Conservation (phyloP, 2,113 vertebrate genomes). For the Myotis brandtii region DNA sequence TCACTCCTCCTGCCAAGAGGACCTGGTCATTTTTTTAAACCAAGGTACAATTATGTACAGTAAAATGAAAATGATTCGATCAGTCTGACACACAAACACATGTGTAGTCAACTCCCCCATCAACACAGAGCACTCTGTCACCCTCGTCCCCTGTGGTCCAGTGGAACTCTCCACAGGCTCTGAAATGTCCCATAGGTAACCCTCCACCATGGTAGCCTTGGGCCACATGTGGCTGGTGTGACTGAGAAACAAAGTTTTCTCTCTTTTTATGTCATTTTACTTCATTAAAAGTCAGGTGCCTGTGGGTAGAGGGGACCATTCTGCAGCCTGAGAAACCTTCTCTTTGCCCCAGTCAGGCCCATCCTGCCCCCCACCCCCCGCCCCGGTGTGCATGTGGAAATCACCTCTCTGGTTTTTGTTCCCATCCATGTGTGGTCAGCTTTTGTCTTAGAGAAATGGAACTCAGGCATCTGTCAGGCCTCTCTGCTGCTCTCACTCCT, state of each 20-base stretch:
- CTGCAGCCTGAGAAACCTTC: neutral
- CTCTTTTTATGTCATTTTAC: neutral
- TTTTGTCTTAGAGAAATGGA: neutral
- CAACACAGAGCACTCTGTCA: neutral
- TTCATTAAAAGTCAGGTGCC: neutral
- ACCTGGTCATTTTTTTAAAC: neutral
- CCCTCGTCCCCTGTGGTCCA: too few relatives aligned
- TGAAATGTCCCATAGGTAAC: neutral
- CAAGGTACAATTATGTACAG: neutral
- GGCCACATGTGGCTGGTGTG: too few relatives aligned
- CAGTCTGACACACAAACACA: neutral
- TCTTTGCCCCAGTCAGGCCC: neutral
- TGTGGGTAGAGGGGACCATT: neutral
- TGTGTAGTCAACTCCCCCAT: neutral
- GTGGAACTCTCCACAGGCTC: neutral
- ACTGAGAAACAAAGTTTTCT: neutral
- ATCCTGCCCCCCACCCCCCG: too few relatives aligned
- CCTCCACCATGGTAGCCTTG: neutral
- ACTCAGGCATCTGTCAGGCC: neutral
- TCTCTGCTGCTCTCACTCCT: neutral
- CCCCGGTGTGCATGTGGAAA: neutral
- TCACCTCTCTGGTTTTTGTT: neutral
- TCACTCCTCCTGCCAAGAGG: neutral
- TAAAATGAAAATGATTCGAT: neutral
- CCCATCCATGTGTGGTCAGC: too few relatives aligned